These are phyloP conservation scores for Apostichopus leukothele DNA, from an alignment of 53 echinoderm and acorn worm genomes.

Conservation along the genomic window DNA sequence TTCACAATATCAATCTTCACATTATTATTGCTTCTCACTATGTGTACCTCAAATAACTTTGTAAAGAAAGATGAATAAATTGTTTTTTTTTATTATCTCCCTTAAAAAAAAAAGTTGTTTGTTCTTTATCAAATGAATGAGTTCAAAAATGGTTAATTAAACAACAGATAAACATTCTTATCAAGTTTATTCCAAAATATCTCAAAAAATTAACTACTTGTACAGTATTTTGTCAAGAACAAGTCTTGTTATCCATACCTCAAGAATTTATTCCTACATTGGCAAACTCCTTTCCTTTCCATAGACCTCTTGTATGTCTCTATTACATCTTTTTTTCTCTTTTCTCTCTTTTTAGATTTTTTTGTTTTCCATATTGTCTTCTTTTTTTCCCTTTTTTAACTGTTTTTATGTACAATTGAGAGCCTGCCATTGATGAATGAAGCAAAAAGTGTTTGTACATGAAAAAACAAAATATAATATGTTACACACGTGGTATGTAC, in stretches of 20 bases:
- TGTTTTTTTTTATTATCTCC: not conserved
- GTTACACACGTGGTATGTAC: not conserved
- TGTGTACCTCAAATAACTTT: not conserved
- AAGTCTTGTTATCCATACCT: not conserved
- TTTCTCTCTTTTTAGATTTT: not conserved
- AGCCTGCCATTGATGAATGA: not conserved
- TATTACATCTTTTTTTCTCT: not conserved
- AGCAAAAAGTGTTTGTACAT: not conserved
- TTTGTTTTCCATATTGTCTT: not conserved
- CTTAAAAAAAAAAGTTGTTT: too few species aligned
- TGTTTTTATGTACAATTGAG: not conserved
- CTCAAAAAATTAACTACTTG: constrained; percentile 47
- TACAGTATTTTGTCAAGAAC: constrained; percentile 21
- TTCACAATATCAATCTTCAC: not conserved
- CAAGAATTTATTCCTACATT: not conserved
- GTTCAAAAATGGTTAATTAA: too few species aligned
- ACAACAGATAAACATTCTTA: not conserved
- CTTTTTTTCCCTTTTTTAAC: not conserved
- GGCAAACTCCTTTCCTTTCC: too few species aligned
- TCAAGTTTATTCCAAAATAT: constrained; percentile 51
- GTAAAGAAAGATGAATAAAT: not conserved
- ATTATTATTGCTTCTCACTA: not conserved
- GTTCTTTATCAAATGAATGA: too few species aligned
- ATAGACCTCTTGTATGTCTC: not conserved
- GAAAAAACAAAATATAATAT: not conserved